Base-by-base conservation (phyloP, 2,797 vertebrate genomes). In the Chiloscyllium punctatum region DNA sequence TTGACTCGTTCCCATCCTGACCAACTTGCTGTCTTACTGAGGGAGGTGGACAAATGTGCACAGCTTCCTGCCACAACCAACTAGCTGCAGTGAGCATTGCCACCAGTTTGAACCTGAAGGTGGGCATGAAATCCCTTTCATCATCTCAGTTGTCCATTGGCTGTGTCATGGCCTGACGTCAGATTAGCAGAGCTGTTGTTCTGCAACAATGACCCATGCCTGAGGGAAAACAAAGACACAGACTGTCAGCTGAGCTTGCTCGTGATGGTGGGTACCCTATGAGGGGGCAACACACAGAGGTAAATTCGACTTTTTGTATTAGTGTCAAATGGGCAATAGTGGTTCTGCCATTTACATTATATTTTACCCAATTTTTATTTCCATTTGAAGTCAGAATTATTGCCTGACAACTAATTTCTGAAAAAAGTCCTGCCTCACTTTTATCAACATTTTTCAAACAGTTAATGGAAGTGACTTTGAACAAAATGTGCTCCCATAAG, bases 361-460 rank as follows among this genome's bases (percentile, higher is more conserved):
- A 82, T 82, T 21, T 84, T 21, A 8, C 82, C 37, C 2, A 9
- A 37, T 92, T 69, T 42, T 68, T 8, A 92, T 27, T 92, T 92
- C 62, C 62, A 92, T 92, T 92, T 92, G n/a, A 68, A 68, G 62
- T 68, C 30, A 90, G 30, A 66, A 90, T 62, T 90, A 90, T 18
- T 30, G 7, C 62, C 33, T 13, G n/a, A 42, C 0, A 1, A 16
- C 13, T 51, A 7, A 30, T 69, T 21, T 69, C 90, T 37, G 25
- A 21, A 68, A 37, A 42, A 68, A 7, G 37, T 42, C 21, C 42
- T 11, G 4, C n/a, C 7, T 3, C 66, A 42, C 37, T 92, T 92
- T 18, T 69, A n/a, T 69, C 90, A 13, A 37, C 68, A 21, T 23
- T 69, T 92, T 92, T 92, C 69, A 18, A 42, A 92, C 37, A 25